Percentiles rank a stretch among this genome's conserved stretches.
Evolutionary conservation across 2,797 vertebrate species (phyloP).

Genomic region (Hafferia zeledoni): DNA sequence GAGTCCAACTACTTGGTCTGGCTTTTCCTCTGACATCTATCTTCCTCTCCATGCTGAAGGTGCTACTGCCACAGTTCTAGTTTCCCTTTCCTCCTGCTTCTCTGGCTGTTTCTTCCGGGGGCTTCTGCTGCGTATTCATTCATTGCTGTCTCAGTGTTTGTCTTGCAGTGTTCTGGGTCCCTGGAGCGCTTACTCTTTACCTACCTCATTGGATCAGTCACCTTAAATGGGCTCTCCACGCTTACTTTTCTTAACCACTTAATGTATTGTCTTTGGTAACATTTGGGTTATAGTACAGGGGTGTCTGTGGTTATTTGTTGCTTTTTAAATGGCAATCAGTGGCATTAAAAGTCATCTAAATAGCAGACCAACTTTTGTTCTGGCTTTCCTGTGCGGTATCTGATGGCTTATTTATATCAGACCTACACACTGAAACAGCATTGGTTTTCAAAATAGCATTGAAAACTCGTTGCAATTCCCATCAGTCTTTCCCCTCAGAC

Average conservation of each 20-base stretch:
- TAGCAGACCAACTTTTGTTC: background rate
- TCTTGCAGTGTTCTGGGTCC: background rate
- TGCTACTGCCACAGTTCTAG: background rate
- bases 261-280: background rate
- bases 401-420: background rate
- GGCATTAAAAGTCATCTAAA: background rate
- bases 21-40: background rate
- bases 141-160: background rate
- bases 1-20: background rate
- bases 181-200: background rate
- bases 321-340: background rate
- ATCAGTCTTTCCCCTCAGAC: background rate
- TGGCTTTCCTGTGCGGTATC: background rate
- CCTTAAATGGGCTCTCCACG: background rate
- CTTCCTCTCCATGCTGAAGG: background rate
- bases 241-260: background rate
- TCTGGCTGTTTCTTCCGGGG: background rate
- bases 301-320: background rate
- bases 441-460: background rate
- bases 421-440: background rate
- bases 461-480: background rate
- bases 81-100: background rate
- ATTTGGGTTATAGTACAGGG: background rate
- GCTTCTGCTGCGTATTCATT: background rate
- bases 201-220: background rate